Percentiles rank a stretch among this genome's conserved stretches.
Conservation (phyloP, 2,888 invertebrate species). For the Andrena hattorfiana region DNA sequence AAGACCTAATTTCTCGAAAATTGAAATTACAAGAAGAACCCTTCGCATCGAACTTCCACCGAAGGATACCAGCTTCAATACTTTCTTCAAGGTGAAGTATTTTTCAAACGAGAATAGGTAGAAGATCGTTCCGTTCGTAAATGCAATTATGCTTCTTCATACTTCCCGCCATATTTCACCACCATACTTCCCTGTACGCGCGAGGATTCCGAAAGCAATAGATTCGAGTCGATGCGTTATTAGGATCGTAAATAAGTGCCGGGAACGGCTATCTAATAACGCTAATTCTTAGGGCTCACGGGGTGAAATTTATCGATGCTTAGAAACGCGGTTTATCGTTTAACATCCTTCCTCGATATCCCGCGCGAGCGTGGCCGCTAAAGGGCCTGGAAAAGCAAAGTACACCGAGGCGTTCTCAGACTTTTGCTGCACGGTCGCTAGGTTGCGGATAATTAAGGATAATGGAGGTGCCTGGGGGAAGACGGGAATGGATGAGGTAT, state of each 20-base stretch:
- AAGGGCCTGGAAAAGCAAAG: slow-evolving; percentile 60
- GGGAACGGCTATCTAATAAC: slow-evolving; percentile 21
- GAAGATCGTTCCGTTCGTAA: not conserved
- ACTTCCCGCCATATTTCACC: slow-evolving; percentile 1
- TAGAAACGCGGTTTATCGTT: slow-evolving; percentile 59
- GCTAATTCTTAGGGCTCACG: slow-evolving; percentile 33
- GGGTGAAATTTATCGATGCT: slow-evolving; percentile 65
- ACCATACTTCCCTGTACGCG: not conserved
- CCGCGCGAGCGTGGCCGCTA: slow-evolving; percentile 15
- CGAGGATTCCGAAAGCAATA: slow-evolving; percentile 12
- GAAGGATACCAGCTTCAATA: not conserved
- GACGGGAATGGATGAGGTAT: slow-evolving; percentile 70
- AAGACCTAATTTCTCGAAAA: too few relatives aligned
- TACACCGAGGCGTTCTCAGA: slow-evolving; percentile 46
- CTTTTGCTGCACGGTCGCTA: slow-evolving; percentile 68
- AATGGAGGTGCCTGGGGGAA: slow-evolving; percentile 72
- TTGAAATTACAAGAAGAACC: too few relatives aligned
- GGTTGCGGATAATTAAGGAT: slow-evolving; percentile 74
- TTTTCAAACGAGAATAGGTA: not conserved
- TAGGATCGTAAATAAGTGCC: slow-evolving; percentile 31
- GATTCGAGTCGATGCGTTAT: slow-evolving; percentile 2
- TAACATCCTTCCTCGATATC: slow-evolving; percentile 20
- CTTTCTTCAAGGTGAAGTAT: not conserved
- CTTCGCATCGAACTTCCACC: too few relatives aligned
- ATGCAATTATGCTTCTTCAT: not conserved